Conservation (phyloP, 2,888 invertebrate genomes). For the Hirtodrosophila duncani region DNA sequence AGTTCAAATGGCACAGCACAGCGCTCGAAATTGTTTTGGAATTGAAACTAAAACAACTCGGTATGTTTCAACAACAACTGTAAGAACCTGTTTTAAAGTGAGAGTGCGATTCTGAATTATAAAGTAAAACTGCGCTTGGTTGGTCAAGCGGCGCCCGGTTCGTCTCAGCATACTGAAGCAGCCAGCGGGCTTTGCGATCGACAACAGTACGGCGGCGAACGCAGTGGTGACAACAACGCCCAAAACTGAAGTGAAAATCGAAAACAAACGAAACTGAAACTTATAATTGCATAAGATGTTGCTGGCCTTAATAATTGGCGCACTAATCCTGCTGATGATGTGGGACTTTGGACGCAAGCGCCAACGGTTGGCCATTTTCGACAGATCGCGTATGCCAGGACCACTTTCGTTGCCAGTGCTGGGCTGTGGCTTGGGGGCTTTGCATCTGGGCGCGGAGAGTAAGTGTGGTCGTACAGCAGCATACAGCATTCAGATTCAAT, state of each 20-base stretch:
- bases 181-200: too few species aligned
- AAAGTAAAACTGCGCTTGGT: constrained; percentile 36
- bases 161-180: constrained; percentile 7
- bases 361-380: constrained; percentile 28
- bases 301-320: constrained; percentile 39
- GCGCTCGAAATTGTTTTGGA: too few species aligned
- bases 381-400: constrained; percentile 42
- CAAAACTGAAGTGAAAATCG: not conserved
- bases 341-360: constrained; percentile 56
- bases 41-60: constrained; percentile 5
- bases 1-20: constrained; percentile 6
- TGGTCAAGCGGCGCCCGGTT: constrained; percentile 27
- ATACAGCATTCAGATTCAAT: too few species aligned
- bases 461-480: too few species aligned
- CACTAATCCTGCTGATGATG: constrained; percentile 39
- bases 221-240: constrained; percentile 34
- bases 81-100: constrained; percentile 37
- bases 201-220: constrained; percentile 33
- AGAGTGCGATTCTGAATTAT: constrained; percentile 12
- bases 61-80: not conserved
- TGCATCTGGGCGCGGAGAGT: constrained; percentile 56
- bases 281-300: constrained; percentile 31
- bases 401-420: constrained; percentile 49
- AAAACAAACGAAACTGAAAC: constrained; percentile 5
- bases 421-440: constrained; percentile 46